Evolutionary conservation across 64 coral and sea anemone species (phyloP), one percentile per base, ranked within the genome.

Genomic region (Montipora cactus): DNA sequence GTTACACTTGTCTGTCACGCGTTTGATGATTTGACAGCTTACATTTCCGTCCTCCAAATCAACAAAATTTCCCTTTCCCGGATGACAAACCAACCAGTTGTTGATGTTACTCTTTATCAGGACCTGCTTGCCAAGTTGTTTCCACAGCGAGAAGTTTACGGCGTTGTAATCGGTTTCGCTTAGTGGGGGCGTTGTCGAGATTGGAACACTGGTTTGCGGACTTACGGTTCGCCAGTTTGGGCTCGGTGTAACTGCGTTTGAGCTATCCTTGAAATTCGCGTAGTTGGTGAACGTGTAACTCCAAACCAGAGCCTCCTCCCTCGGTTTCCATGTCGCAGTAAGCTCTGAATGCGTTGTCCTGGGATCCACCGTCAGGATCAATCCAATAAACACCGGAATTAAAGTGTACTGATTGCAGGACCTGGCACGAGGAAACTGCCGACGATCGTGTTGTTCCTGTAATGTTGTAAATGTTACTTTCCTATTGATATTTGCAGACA

Each of bases 131-230:
- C 92, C 95, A 88, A 96, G 18, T 21, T 88, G 53, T 59, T 75
- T 76, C 95, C 95, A 96, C 13, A 71, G 16, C 1, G 22, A 49
- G 47, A 96, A 96, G 20, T 77, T 69, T 68, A 96, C 88, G 25
- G 95, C 95, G 4, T 92, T 88, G 64, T 79, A 87, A 10, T 92
- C 91, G 13, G 67, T 88, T 89, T 97, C 95, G 25, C 72, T 94
- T 5, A 88, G 15, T 46, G 92, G 92, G 2, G 72, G 64, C 3
- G 47, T 79, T 5, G 50, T 78, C 2, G 81, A 87, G 59, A 84
- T 49, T 7, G 59, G 14, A 8, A 75, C 49, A 14, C 76, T 53
- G 9, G 28, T 44, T 13, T 45, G 18, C 8, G 10, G 1, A 0
- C 8, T 73, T 5, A 45, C 7, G 53, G 11, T 57, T 57, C 8